These are phyloP conservation scores for Drosophila borborema DNA, from an alignment of 2,888 invertebrate species.

Conservation along the genomic window DNA sequence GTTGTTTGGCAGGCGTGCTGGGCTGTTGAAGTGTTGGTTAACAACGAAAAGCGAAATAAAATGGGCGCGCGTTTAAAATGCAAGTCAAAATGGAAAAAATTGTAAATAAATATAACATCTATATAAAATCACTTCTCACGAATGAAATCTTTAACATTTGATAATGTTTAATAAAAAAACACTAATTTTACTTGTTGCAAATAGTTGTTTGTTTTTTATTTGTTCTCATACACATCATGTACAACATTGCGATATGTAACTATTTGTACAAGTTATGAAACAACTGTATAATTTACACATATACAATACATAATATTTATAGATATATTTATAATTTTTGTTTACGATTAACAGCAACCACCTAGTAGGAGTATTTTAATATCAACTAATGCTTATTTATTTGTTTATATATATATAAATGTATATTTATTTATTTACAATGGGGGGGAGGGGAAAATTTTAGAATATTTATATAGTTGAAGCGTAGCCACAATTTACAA, in stretches of 20 bases:
- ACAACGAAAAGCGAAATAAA: neutral
- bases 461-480: conserved; percentile 23
- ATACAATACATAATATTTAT: conserved; percentile 9
- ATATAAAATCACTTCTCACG: too few relatives aligned
- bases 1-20: neutral
- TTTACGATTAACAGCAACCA: conserved; percentile 71
- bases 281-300: conserved; percentile 56
- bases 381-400: conserved; percentile 33
- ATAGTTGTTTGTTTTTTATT: conserved; percentile 35
- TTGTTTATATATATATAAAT: conserved; percentile 10
- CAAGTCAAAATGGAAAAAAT: too few relatives aligned
- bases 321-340: conserved; percentile 28
- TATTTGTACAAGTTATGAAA: conserved; percentile 54
- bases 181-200: conserved; percentile 12
- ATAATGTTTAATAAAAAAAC: neutral
- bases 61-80: neutral
- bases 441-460: conserved; percentile 2
- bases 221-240: conserved; percentile 47
- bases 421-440: conserved; percentile 47
- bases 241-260: conserved; percentile 67
- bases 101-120: too few relatives aligned
- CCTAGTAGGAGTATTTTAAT: conserved; percentile 71
- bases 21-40: neutral
- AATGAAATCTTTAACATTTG: too few relatives aligned
- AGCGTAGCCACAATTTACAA: conserved; percentile 54